Evolutionary conservation across 2,113 vertebrate species (phyloP).

Genomic region (Rhegmatorhina hoffmannsi): DNA sequence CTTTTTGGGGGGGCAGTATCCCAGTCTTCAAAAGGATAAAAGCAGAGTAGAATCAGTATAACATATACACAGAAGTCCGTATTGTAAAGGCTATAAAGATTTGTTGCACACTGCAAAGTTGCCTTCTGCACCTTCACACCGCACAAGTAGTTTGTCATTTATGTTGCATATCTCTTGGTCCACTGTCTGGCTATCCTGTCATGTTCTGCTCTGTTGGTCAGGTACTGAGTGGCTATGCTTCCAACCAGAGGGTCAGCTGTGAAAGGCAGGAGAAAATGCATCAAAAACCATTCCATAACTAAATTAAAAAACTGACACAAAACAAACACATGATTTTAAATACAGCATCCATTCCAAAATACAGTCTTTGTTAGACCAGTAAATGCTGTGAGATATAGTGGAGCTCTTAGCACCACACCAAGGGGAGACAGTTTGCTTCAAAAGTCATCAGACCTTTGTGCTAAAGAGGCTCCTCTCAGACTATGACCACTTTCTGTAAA

Average conservation of each 20-base stretch:
- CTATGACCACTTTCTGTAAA: background rate
- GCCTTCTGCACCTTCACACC: conserved; percentile 83
- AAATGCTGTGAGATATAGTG: background rate
- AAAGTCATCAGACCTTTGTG: background rate
- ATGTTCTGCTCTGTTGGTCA: conserved; percentile 96
- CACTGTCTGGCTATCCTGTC: conserved; percentile 97
- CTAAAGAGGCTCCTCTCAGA: background rate
- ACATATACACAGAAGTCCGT: conserved; percentile 96
- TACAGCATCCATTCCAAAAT: background rate
- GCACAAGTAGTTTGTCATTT: conserved; percentile 80
- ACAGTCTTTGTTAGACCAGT: background rate
- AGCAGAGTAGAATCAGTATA: conserved; percentile 91
- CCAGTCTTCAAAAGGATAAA: conserved; percentile 90
- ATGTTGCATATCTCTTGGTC: conserved; percentile 96
- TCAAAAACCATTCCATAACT: background rate
- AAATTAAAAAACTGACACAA: background rate
- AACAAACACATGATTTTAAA: background rate
- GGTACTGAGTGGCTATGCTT: conserved; percentile 95
- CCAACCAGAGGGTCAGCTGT: conserved; percentile 92
- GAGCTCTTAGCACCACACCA: background rate
- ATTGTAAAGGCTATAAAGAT: conserved; percentile 97
- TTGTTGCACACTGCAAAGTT: conserved; percentile 87
- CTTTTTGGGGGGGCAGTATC: conserved; percentile 79
- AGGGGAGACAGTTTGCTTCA: background rate
- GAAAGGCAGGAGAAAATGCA: conserved; percentile 35